Base-by-base conservation (phyloP, 2,113 vertebrate genomes). In the Psilopsiagon aymara region DNA sequence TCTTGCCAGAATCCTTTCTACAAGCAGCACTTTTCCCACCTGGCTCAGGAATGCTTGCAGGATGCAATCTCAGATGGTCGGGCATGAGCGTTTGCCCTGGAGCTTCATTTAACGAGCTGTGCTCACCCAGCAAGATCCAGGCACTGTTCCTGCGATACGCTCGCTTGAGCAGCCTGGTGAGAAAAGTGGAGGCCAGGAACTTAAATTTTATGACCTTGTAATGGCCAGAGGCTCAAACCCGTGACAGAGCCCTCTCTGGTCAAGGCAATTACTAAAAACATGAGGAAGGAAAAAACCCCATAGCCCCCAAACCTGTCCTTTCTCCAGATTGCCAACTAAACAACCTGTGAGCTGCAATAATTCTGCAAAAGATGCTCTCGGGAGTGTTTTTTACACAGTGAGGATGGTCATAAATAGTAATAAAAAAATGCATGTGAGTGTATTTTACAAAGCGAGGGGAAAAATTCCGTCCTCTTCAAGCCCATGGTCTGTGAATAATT, bases 371-470 rank as follows among this genome's bases (percentile, higher is more conserved):
- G 80, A n/a, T 75, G 66, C 47, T 88, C 66, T 88, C 74, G 31
- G n/a, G 77, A 76, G 77, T 79, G 69, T 20, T 71, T 94, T 94
- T 91, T 91, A 57, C 41, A 41, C 41, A 41, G 35, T 57, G 82
- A 88, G 92, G 88, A 52, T 55, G 29, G 77, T 68, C n/a, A 86
- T 95, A 95, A 95, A 95, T 94, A 95, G 86, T 44, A 74, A 77
- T 63, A 59, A 82, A 51, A 59, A 88, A 83, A 79, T 49, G 59
- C 33, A 55, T 27, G 18, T 80, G n/a, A 44, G 43, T 71, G 60
- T 81, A 53, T 68, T 91, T 88, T 81, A 76, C 62, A 79, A 85
- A 92, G 74, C 52, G 66, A 87, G 59, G 64, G 17, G 76, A 79
- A 86, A 91, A 80, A 41, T 17, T 79, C 43, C 79, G 39, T 91